Evolutionary conservation across 2,888 invertebrate genomes (phyloP), one percentile per base, ranked within the genome.

Genomic region (Drosophila atroscutellata): DNA sequence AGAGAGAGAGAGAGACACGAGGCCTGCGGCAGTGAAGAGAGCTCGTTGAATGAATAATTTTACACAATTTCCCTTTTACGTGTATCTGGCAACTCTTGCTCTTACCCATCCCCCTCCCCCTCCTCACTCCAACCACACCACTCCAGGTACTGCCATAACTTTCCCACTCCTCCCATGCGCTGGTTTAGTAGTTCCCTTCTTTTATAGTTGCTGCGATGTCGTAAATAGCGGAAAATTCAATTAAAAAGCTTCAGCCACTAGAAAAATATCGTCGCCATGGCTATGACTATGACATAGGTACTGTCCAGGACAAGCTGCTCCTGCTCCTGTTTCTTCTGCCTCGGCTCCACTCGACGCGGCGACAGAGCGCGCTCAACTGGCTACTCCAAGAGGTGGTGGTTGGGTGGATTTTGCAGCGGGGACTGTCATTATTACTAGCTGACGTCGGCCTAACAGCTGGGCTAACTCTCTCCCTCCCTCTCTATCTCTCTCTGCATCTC

Each of bases 211-310:
- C 60, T 39, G 78, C 71, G 47, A 59, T 51, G 72, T 74, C 87
- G 86, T 86, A 86, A 86, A 86, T 86, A 86, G 86, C 86, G 89
- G 85, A 86, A 89, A 86, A 86, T 86, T 86, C 86, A 86, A 86
- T 86, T 86, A 86, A 86, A 83, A 86, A 86, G 86, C 86, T 86
- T 80, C 89, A 86, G 89, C 87, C 89, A 86, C 89, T 86, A 86
- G 89, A 86, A 86, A 86, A 86, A 89, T 86, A 86, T 86, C 89
- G 86, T 89, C 80, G 89, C 89, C 89, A 86, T 86, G 86, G 74
- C 86, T 86, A 81, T 78, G 84, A 66, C 86, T 89, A 80, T 88
- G 86, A 88, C 86, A 83, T 83, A 80, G 84, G 81, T 78, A 85
- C 72, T 80, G 76, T 68, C 72, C 67, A 50, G 68, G 32, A 56